Base-by-base conservation (phyloP, 92 coral and sea anemone species). In the Muricea muricata region DNA sequence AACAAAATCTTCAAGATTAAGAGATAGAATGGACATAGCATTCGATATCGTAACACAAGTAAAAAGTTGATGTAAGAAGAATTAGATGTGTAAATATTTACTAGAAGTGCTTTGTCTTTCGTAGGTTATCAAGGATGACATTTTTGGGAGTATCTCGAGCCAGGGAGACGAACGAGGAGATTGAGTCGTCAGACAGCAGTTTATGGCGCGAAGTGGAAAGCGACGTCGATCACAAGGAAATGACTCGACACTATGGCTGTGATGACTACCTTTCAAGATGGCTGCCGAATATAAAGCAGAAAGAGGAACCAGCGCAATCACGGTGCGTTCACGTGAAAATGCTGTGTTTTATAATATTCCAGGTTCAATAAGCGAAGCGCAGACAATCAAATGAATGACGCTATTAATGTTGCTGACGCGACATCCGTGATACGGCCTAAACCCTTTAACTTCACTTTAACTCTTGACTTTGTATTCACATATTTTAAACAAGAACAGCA, bases 211-310 rank as follows among this genome's bases (percentile, higher is more conserved):
- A 50, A 28, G 65, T 30, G 34, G 81, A 76, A 6, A 78, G 83
- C 18, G 83, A 78, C 34, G 54, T n/a, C 7, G 83, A 78, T 11
- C 83, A 78, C 31, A 55, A 24, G 30, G 83, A 78, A 58, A 56
- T 78, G 83, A 78, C 46, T 0, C 48, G 34, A 13, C 13, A 54
- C 6, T 78, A 78, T 40, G 83, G 26, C n/a, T 29, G 71, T 58
- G 83, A 78, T 78, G 83, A 34, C 21, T 76, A 76, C 35, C 47
- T 76, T 9, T 76, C 81, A 52, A 52, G 47, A 76, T 76, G 81
- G 81, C 66, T 76, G 66, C 81, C 81, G 1, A 37, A 29, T 55
- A 52, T 29, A 26, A 52, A 76, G 31, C 46, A 78, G 14, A 25
- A 12, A n/a, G 30, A 39, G 9, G 76, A 18, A 24, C 30, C 50